Base-by-base conservation (phyloP, 2,113 vertebrate species). In the Chaetodon trifascialis region DNA sequence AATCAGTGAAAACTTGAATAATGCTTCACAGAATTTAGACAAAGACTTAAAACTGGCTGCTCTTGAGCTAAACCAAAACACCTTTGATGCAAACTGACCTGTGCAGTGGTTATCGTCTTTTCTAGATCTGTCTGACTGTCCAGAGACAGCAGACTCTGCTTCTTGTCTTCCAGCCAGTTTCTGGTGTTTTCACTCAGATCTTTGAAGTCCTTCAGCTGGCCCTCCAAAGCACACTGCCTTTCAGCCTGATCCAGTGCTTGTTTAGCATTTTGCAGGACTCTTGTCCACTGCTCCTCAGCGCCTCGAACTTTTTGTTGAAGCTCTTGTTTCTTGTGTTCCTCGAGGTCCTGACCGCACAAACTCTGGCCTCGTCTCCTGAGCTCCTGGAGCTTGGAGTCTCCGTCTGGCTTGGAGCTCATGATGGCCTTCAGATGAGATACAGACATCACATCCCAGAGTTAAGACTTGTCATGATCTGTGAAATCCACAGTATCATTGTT, bases 341-440 rank as follows among this genome's bases (percentile, higher is more conserved):
- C 82, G 0, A 87, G 52, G 34, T 90, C 87, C 49, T 83, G 67
- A 56, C 10, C 2, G 51, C 75, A 80, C 34, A 94, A 8, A 66
- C 54, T 83, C 73, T 92, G 80, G 12, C 30, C 54, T 40, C 21
- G 86, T 10, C 42, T 84, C 82, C 55, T 84, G 46, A 95, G 84
- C 46, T 88, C 60, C 74, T 88, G 86, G 23, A 95, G 76, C 49
- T 76, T 91, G 7, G 69, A 67, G 67, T 94, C 94, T 55, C 94
- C 92, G 64, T 94, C 87, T 4, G 86, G 23, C 49, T 76, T 91
- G 42, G 54, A 79, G 58, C 58, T 84, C 46, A 94, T 56, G 0
- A 94, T 62, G 51, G 40, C 54, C 95, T 95, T 64, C 3, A 10
- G 10, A 76, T 6, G 10, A 25, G 38, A 78, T 0, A 8, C 38